Percentiles rank a stretch among this genome's conserved stretches.
phyloP scores from a whole-genome alignment of 2,113 vertebrate genomes.

The Platichthys flesus region DNA sequence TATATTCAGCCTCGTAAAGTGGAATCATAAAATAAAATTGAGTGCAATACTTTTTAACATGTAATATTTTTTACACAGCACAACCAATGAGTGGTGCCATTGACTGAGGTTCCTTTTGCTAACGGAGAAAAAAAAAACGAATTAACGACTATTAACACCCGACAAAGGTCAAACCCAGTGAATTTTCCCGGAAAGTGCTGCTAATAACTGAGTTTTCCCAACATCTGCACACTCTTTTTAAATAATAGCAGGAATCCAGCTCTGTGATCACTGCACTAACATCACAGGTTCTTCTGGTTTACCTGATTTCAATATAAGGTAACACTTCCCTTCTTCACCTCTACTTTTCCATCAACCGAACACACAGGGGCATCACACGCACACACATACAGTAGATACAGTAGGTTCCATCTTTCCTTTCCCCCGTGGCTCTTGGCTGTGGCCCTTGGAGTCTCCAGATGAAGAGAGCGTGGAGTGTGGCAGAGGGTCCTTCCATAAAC shows the following conservation, averaged over 20 bases:
- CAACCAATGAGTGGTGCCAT: constrained; percentile 3
- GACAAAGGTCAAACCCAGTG: constrained; percentile 1
- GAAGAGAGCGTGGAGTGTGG: constrained; percentile 72
- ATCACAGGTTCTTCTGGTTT: too few relatives aligned
- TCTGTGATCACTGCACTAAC: neutral
- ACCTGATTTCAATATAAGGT: neutral
- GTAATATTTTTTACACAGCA: constrained; percentile 1
- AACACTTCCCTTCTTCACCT: neutral
- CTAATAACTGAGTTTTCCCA: constrained; percentile 3
- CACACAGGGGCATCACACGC: neutral
- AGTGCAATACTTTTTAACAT: constrained; percentile 12
- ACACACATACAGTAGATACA: constrained; percentile 36
- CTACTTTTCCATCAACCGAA: neutral
- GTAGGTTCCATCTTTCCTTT: constrained; percentile 27
- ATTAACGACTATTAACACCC: constrained; percentile 1
- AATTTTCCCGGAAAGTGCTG: neutral
- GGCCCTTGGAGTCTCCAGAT: constrained; percentile 59
- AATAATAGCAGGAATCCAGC: neutral
- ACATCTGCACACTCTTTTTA: neutral
- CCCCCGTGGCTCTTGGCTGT: constrained; percentile 52
- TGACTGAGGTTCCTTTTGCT: constrained; percentile 11
- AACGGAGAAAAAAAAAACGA: neutral
- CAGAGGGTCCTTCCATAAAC: constrained; percentile 75
- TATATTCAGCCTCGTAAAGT: constrained; percentile 32
- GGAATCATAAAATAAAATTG: constrained; percentile 11